Conservation (phyloP, 2,113 vertebrate genomes). For the Nothoprocta pentlandii region DNA sequence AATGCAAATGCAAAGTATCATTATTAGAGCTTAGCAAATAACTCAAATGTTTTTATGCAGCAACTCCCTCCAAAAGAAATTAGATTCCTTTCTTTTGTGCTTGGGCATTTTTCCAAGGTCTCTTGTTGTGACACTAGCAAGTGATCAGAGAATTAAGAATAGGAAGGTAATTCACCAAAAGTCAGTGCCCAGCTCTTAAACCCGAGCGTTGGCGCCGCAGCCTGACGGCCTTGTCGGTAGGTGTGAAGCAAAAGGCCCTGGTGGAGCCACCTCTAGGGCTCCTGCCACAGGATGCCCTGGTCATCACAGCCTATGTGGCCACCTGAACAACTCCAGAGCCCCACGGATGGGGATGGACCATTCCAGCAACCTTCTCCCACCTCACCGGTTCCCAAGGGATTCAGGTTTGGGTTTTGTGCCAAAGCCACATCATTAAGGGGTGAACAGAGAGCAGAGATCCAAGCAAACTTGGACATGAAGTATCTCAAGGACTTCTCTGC, state of each 20-base stretch:
- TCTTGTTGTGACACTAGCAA: slow-evolving; percentile 53
- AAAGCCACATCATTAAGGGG: background rate
- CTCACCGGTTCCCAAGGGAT: background rate
- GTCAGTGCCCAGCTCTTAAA: slow-evolving; percentile 41
- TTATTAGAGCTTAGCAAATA: slow-evolving; percentile 71
- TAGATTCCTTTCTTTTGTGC: slow-evolving; percentile 61
- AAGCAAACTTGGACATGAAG: too few relatives aligned
- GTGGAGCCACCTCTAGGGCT: background rate
- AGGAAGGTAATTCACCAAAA: slow-evolving; percentile 61
- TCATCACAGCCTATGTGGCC: rapidly evolving
- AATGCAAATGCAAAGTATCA: slow-evolving; percentile 73
- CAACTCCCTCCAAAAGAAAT: slow-evolving; percentile 63
- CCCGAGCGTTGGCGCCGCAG: background rate
- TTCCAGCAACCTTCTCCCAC: background rate
- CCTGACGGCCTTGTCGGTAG: rapidly evolving
- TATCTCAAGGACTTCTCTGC: background rate
- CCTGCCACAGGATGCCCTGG: background rate
- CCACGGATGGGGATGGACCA: too few relatives aligned
- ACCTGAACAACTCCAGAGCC: too few relatives aligned
- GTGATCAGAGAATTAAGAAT: background rate
- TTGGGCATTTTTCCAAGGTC: slow-evolving; percentile 48
- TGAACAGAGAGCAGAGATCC: background rate
- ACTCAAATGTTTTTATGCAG: slow-evolving; percentile 73
- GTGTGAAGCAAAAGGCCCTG: rapidly evolving
- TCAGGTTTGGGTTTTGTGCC: background rate